These are phyloP conservation scores for Pristis pectinata DNA, from an alignment of 2,797 vertebrate genomes.

Conservation along the genomic window DNA sequence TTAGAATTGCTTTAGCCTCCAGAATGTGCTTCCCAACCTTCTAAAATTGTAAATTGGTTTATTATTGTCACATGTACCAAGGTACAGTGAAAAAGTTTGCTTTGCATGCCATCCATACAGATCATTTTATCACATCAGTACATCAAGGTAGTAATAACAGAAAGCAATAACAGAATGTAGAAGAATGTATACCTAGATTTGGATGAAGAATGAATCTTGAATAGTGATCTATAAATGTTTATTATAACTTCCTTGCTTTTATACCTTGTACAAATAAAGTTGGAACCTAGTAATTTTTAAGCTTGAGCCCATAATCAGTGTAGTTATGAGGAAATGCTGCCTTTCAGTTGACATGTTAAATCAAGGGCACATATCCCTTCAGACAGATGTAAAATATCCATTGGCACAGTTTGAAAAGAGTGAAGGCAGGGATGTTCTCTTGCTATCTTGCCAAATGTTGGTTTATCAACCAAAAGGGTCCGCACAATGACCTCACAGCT, in stretches of 20 bases:
- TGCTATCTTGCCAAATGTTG: background rate
- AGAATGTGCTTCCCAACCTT: background rate
- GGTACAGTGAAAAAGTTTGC: no score
- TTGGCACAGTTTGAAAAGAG: background rate
- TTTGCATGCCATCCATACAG: no score
- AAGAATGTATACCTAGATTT: no score
- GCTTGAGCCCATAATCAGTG: background rate
- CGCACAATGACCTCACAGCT: no score
- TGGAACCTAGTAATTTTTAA: background rate
- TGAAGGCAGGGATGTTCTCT: background rate
- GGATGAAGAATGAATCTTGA: background rate
- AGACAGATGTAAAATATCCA: background rate
- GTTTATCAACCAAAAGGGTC: no score
- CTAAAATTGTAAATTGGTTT: no score
- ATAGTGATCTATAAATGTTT: background rate
- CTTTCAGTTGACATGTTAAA: background rate
- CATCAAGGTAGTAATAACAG: no score
- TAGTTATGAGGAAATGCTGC: background rate
- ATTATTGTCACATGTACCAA: no score
- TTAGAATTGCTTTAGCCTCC: no score
- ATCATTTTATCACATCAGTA: no score
- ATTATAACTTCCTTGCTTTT: background rate
- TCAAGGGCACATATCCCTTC: background rate
- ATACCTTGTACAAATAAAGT: background rate
- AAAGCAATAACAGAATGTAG: no score